These are phyloP conservation scores for Lepidocyrtoides sp. DNA, from an alignment of 2,888 invertebrate species.

Conservation along the genomic window DNA sequence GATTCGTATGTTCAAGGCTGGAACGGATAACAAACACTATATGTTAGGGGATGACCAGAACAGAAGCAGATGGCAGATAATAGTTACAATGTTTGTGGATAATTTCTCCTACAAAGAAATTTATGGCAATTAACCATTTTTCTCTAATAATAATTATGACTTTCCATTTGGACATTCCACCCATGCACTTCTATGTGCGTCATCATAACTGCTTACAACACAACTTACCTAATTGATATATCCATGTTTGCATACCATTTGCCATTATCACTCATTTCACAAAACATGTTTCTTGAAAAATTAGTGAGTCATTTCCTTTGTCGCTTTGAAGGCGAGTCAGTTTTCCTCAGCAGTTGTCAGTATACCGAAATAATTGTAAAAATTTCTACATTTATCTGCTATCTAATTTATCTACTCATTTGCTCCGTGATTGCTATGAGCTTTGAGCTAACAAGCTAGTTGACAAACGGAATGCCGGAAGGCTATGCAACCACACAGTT, in stretches of 20 bases:
- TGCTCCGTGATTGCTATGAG: too few relatives aligned
- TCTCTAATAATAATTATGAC: constrained; percentile 5
- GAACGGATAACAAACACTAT: too few relatives aligned
- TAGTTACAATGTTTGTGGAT: neutral
- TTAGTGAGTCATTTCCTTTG: constrained; percentile 49
- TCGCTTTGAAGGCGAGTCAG: constrained; percentile 23
- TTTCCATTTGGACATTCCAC: constrained; percentile 20
- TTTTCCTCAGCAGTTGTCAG: constrained; percentile 10
- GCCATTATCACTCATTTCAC: neutral
- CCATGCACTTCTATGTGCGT: constrained; percentile 44
- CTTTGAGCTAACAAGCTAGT: too few relatives aligned
- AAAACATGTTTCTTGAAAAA: constrained; percentile 23
- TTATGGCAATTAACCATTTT: neutral
- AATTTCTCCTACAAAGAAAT: neutral
- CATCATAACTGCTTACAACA: constrained; percentile 19
- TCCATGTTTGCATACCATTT: constrained; percentile 14
- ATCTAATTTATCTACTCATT: too few relatives aligned
- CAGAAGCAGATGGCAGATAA: constrained; percentile 4
- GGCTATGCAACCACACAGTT: too few relatives aligned
- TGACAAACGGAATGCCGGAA: too few relatives aligned
- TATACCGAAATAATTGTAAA: neutral
- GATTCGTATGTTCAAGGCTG: too few relatives aligned
- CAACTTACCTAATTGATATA: too few relatives aligned
- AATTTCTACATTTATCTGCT: too few relatives aligned
- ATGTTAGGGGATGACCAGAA: neutral